A percentile compares a stretch with the other conserved stretches of the same genome.
Evolutionary conservation across 2,113 vertebrate species (phyloP).

Genomic region (Rostratula benghalensis): DNA sequence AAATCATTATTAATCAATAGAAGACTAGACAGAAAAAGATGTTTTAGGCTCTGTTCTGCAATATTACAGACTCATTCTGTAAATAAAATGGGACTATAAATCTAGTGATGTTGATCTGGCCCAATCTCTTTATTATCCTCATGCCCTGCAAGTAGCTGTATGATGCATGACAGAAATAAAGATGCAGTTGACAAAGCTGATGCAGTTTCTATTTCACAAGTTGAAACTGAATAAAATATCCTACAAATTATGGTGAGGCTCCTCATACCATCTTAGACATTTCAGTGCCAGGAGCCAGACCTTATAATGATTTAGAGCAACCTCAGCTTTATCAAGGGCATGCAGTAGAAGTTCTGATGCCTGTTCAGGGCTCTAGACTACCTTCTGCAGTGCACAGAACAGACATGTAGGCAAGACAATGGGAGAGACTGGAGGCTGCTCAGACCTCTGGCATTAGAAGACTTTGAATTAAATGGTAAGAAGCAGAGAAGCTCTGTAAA

Average conservation of each 20-base stretch:
- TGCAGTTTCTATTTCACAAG: background rate
- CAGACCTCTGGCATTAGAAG: background rate
- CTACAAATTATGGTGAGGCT: background rate
- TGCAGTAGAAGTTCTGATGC: background rate
- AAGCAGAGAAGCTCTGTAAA: background rate
- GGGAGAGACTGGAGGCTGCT: background rate
- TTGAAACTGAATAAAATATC: background rate
- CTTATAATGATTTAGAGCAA: background rate
- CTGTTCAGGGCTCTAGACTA: background rate
- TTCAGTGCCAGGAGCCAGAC: background rate
- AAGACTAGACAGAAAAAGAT: background rate
- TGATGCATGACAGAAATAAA: constrained; percentile 34
- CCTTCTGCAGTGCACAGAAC: background rate
- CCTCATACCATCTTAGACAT: background rate
- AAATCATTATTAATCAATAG: background rate
- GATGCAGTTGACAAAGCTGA: background rate
- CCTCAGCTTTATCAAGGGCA: background rate
- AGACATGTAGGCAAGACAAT: background rate
- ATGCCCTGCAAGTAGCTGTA: background rate
- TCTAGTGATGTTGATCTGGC: background rate
- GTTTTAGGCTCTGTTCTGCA: background rate
- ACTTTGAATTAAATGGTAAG: background rate
- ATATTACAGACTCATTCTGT: background rate
- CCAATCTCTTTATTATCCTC: background rate
- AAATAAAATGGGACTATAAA: background rate